Evolutionary conservation across 2,888 invertebrate species (phyloP).

Genomic region (Polymixis lichenea): DNA sequence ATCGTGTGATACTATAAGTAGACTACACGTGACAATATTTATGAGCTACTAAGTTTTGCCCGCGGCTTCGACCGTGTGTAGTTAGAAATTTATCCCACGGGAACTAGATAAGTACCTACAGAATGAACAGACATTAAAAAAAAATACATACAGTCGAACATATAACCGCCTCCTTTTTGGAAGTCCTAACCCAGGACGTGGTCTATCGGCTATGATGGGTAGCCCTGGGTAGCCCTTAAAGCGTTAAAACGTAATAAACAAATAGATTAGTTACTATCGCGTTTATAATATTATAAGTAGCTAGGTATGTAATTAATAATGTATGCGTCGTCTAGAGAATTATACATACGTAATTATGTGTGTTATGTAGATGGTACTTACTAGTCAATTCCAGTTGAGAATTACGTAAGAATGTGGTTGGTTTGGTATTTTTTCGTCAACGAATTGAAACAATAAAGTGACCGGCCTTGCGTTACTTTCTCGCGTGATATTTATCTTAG

Average conservation of each 20-base stretch:
- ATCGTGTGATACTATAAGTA: slow-evolving; percentile 1
- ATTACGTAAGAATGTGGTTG: slow-evolving; percentile 4
- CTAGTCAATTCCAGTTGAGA: background rate
- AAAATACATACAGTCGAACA: too few relatives aligned
- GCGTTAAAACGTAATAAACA: background rate
- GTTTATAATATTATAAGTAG: background rate
- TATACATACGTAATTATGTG: background rate
- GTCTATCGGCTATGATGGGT: too few relatives aligned
- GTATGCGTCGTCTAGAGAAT: slow-evolving; percentile 7
- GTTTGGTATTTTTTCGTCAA: slow-evolving; percentile 3
- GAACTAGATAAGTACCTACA: too few relatives aligned
- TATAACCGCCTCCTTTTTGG: too few relatives aligned
- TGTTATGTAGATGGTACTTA: background rate
- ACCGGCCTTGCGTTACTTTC: slow-evolving; percentile 32
- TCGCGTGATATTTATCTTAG: slow-evolving; percentile 25
- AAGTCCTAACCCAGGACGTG: too few relatives aligned
- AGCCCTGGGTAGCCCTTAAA: too few relatives aligned
- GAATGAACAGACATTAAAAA: too few relatives aligned
- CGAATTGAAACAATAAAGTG: slow-evolving; percentile 14
- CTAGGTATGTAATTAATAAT: too few relatives aligned
- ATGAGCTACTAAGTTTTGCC: slow-evolving; percentile 6
- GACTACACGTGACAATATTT: slow-evolving; percentile 14
- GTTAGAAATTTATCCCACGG: too few relatives aligned
- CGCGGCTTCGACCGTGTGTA: too few relatives aligned
- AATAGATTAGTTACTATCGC: background rate